Conservation (phyloP, 1,140 invertebrate genomes). For the Pectinophora gossypiella region DNA sequence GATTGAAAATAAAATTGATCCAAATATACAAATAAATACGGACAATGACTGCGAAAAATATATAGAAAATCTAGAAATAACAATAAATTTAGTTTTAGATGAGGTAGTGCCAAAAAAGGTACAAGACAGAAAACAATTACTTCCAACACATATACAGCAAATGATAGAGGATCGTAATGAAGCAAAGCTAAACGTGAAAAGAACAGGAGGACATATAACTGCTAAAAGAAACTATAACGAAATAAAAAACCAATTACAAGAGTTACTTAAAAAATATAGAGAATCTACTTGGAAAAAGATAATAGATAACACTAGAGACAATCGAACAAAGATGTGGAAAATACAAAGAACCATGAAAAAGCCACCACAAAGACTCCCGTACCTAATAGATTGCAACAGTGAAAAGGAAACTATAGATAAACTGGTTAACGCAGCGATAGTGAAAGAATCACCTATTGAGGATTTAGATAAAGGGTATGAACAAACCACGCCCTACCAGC, state of each 20-base stretch:
- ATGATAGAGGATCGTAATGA: slow-evolving; percentile 1
- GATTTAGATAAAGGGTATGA: neutral
- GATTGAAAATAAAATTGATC: neutral
- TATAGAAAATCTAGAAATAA: neutral
- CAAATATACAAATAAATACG: neutral
- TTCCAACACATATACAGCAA: slow-evolving; percentile 1
- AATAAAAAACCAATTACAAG: neutral
- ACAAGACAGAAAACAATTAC: neutral
- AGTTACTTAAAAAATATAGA: neutral
- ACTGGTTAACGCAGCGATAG: slow-evolving; percentile 8
- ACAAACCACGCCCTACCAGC: slow-evolving; percentile 3
- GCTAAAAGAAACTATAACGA: neutral
- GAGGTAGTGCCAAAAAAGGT: neutral
- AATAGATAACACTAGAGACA: neutral
- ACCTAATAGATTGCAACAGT: neutral
- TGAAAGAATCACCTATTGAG: neutral
- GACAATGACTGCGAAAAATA: slow-evolving; percentile 4
- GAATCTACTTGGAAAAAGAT: neutral
- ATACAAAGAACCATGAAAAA: slow-evolving; percentile 2
- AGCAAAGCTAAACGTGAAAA: neutral
- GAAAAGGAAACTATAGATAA: slow-evolving; percentile 7
- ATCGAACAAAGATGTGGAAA: slow-evolving; percentile 5
- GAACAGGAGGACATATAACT: neutral
- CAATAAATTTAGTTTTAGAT: neutral
- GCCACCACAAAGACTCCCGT: neutral